Evolutionary conservation across 2,888 invertebrate species (phyloP).

Genomic region (Trissolcus brochymenae): DNA sequence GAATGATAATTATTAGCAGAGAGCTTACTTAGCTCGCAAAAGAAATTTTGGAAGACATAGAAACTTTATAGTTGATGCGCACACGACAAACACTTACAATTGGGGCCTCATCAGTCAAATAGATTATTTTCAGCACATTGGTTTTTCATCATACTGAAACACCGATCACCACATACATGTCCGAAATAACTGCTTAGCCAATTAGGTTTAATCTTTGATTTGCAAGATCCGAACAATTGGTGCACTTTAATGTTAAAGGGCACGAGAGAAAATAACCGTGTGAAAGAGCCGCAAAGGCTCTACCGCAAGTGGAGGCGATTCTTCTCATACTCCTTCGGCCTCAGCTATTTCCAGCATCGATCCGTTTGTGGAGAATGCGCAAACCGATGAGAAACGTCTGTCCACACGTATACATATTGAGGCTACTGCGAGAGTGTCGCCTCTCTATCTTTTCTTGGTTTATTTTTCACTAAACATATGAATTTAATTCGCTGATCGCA

Average conservation of each 20-base stretch:
- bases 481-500: no score
- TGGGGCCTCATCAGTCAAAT: conserved; percentile 74
- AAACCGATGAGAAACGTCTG: conserved; percentile 54
- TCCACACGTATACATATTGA: conserved; percentile 33
- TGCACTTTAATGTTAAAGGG: conserved; percentile 14
- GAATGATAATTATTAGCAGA: not conserved
- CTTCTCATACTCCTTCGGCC: conserved; percentile 72
- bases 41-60: not conserved
- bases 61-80: not conserved
- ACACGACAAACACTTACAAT: conserved; percentile 69
- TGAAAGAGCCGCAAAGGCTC: conserved; percentile 56
- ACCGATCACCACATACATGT: conserved; percentile 10
- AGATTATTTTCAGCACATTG: conserved; percentile 68
- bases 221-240: not conserved
- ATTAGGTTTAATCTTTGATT: not conserved
- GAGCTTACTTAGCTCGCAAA: not conserved
- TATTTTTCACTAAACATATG: conserved; percentile 4
- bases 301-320: conserved; percentile 72
- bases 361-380: conserved; percentile 70
- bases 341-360: conserved; percentile 76
- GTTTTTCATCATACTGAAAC: conserved; percentile 69
- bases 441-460: conserved; percentile 30
- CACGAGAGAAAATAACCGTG: conserved; percentile 42
- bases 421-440: conserved; percentile 28
- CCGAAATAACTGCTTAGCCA: not conserved